Evolutionary conservation across 2,113 vertebrate species (phyloP).

Genomic region (Syngnathus typhle): DNA sequence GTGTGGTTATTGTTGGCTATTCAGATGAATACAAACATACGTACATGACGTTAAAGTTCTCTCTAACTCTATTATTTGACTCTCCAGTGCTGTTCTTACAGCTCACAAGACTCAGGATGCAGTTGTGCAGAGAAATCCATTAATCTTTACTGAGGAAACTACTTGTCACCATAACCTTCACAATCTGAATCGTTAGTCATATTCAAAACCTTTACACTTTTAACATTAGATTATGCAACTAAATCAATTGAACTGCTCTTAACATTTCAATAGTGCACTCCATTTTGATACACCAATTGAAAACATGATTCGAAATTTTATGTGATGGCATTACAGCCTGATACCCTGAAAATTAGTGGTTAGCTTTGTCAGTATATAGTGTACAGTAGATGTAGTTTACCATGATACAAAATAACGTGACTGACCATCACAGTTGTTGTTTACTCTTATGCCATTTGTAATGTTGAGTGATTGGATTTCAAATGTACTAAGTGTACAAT

Average conservation of each 20-base stretch:
- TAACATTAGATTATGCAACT: not conserved
- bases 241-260: not conserved
- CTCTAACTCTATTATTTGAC: not conserved
- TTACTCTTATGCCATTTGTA: no score
- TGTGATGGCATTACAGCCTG: not conserved
- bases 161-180: not conserved
- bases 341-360: not conserved
- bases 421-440: no score
- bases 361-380: not conserved
- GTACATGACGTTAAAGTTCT: not conserved
- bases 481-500: not conserved
- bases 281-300: not conserved
- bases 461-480: not conserved
- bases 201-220: not conserved
- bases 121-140: constrained; percentile 9
- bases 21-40: not conserved
- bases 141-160: not conserved
- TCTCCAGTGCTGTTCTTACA: not conserved
- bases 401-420: not conserved
- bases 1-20: not conserved
- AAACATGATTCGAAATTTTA: not conserved
- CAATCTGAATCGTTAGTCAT: not conserved
- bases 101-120: not conserved
- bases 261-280: not conserved
- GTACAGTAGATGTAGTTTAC: not conserved